Base-by-base conservation (phyloP, 2,113 vertebrate genomes). In the Acanthisitta chloris region DNA sequence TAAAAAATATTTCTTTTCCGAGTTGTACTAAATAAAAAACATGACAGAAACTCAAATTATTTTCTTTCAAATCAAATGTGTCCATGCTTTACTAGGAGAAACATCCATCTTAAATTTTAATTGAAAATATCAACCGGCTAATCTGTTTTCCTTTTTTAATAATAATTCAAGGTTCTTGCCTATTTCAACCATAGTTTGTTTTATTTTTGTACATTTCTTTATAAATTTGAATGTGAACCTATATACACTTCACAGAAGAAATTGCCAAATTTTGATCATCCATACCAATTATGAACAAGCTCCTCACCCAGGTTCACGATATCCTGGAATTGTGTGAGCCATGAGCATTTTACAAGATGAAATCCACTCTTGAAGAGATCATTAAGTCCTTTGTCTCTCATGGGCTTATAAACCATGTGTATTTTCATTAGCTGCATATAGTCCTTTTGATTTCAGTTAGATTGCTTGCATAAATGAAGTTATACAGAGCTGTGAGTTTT, bases 401-500 rank as follows among this genome's bases (percentile, higher is more conserved):
- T 72, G 78, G 78, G 48, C 38, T 57, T 90, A 64, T 38, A 90
- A 88, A 73, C 38, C 59, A 55, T 25, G 34, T 16, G 12, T 71
- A 76, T 73, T 88, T 94, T 94, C 86, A 84, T 88, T 70, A 80
- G 23, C 21, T 7, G 13, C 17, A 18, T 58, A 70, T 28, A 88
- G 64, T 86, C 26, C 46, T 71, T 80, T 78, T 81, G 86, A 84
- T 86, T 94, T 95, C 14, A 29, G 34, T 74, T 86, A 54, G 55
- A 74, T 81, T 92, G 34, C 59, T 88, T 92, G 72, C 55, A 92
- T 77, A 92, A 88, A 86, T 62, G 54, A 81, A 88, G 51, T 83
- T 67, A 67, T n/a, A 74, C 42, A 91, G 67, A 54, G 23, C 36
- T 62, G 18, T 70, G 83, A 73, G 34, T 38, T 92, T 93, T 57